phyloP scores from a whole-genome alignment of 2,888 invertebrate species.

The Caenorhabditis sinica region DNA sequence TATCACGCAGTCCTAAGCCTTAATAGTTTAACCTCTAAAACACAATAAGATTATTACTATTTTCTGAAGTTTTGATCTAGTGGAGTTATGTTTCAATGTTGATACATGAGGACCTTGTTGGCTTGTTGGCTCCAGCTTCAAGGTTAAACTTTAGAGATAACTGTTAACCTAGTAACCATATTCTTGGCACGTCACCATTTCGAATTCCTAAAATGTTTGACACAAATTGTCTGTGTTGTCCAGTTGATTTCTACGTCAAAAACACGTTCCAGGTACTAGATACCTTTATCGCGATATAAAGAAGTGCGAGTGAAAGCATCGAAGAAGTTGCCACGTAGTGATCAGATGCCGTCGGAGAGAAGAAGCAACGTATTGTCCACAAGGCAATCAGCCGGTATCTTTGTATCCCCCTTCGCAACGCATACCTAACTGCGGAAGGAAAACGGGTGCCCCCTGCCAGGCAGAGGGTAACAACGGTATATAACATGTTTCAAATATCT shows the following conservation, averaged over 20 bases:
- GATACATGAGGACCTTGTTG: too few relatives aligned
- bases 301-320: constrained; percentile 37
- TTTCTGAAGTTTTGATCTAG: too few relatives aligned
- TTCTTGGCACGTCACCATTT: constrained; percentile 11
- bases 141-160: neutral
- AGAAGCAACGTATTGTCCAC: constrained; percentile 34
- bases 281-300: constrained; percentile 60
- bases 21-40: too few relatives aligned
- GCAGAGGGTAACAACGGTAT: constrained; percentile 29
- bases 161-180: neutral
- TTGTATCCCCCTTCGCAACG: constrained; percentile 1
- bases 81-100: too few relatives aligned
- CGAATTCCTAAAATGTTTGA: constrained; percentile 11
- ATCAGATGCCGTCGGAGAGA: constrained; percentile 11
- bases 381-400: constrained; percentile 47
- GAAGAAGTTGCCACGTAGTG: constrained; percentile 56
- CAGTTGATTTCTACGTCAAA: constrained; percentile 61
- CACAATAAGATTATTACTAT: too few relatives aligned
- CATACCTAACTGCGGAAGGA: constrained; percentile 61
- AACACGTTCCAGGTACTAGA: constrained; percentile 57
- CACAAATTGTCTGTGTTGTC: constrained; percentile 17
- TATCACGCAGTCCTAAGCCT: too few relatives aligned
- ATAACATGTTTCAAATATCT: constrained; percentile 64
- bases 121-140: neutral
- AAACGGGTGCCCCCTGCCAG: neutral